Base-by-base conservation (phyloP, 2,888 invertebrate genomes). In the Agrotis puta region DNA sequence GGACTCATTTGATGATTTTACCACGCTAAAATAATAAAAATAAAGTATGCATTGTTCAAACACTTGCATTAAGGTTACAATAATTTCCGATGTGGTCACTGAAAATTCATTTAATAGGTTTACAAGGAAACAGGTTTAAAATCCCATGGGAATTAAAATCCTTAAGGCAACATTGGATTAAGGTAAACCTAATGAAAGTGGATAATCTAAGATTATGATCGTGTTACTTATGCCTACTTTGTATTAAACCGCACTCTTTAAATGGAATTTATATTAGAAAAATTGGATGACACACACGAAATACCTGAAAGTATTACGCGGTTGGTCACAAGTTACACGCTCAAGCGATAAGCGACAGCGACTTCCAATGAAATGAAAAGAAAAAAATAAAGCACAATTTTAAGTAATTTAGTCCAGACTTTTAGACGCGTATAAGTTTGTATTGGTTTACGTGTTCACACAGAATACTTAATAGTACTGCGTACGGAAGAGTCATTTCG, bases 161-260 rank as follows among this genome's bases (percentile, higher is more conserved):
- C 75, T 64, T 75, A 71, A 74, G 73, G 75, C 71, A 64, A 67
- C 62, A 56, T 47, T 43, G 69, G 72, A 85, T 81, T 81, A 73
- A 65, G 61, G 58, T 76, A 76, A 84, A 75, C 64, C 80, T 76
- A 78, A 64, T 76, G 33, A 74, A 84, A 80, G 64, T 80, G 61
- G 85, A 81, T 85, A 67, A 85, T 85, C 82, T 53, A 13, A 68
- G 77, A 81, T 85, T 80, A 81, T 64, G 76, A 76, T 74, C 81
- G 65, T 43, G 64, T 56, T 66, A 69, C 53, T 67, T 64, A 67
- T 58, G 39, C 39, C 39, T 39, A 24, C 64, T 70, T 62, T 43
- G 22, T 62, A n/a, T 48, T 43, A 56, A 70, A 47, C 45, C 24
- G 2, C 16, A 50, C 33, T 56, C 61, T 56, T 56, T 22, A 3